Base-by-base conservation (phyloP, 2,113 vertebrate genomes). In the Cervus canadensis region DNA sequence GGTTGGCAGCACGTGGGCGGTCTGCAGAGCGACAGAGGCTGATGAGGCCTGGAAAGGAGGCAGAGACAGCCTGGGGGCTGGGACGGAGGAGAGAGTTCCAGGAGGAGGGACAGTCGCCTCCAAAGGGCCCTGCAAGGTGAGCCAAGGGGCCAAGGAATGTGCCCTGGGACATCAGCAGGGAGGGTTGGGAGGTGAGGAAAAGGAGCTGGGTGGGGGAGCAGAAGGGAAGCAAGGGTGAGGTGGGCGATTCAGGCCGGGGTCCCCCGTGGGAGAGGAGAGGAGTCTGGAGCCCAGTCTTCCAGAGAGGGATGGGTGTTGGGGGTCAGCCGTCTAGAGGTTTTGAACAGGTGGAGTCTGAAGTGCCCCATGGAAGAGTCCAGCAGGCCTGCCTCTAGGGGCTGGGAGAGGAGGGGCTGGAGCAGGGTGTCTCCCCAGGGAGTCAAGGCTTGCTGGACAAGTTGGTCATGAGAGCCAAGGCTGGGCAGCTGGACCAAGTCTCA, bases 381-480 rank as follows among this genome's bases (percentile, higher is more conserved):
- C 25, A 54, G 78, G 54, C 19, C 82, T 36, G 12, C 6, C 1
- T 33, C 4, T 4, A 50, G 25, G 21, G 28, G 2, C 0, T 0
- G 28, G 40, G 15, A 76, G 57, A 48, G 48, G 52, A 71, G 2
- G 28, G 12, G 40, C 82, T 62, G 26, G 0, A 17, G 71, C 19
- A 8, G 2, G 6, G 13, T 1, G 2, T 25, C 54, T 52, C 54
- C 57, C 11, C 7, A 10, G 36, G 45, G 43, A 87, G 17, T 45
- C 17, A 21, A 45, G n/a, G 40, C 11, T 81, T 2, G 1, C 43
- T 40, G 57, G 8, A 8, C 10, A 17, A n/a, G 45, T 76, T 10
- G 0, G 50, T 40, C 25, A 1, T 2, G 3, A 48, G 6, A 36
- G 25, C 89, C 3, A 5, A 5, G 43, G 28, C 74, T 57, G 62